Evolutionary conservation across 2,888 invertebrate species (phyloP).

Genomic region (Morpho achilles): DNA sequence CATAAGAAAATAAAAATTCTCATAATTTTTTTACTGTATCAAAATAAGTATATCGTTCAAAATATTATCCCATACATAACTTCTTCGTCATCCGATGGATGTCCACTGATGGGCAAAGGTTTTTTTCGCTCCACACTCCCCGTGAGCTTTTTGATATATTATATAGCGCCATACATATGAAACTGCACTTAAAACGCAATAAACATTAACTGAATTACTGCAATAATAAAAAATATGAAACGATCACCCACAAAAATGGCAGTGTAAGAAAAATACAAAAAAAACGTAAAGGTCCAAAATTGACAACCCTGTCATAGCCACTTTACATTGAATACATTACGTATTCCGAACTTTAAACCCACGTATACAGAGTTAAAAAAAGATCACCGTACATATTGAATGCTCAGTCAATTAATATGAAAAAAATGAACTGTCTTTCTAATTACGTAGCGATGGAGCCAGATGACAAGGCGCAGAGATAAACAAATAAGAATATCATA

Average conservation of each 20-base stretch:
- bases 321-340: slow-evolving; percentile 14
- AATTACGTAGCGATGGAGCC: slow-evolving; percentile 66
- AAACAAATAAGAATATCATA: slow-evolving; percentile 70
- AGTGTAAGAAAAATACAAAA: slow-evolving; percentile 54
- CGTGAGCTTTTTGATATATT: no score
- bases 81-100: no score
- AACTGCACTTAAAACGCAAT: not conserved
- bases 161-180: no score
- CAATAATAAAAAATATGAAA: slow-evolving; percentile 18
- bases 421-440: slow-evolving; percentile 66
- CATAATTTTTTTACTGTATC: no score
- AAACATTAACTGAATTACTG: not conserved
- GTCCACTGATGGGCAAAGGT: no score
- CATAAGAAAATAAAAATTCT: no score
- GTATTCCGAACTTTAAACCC: not conserved
- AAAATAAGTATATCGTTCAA: no score
- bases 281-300: slow-evolving; percentile 39
- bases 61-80: no score
- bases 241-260: slow-evolving; percentile 49
- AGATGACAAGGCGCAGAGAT: slow-evolving; percentile 64
- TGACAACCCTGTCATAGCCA: slow-evolving; percentile 42
- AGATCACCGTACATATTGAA: slow-evolving; percentile 7
- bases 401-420: slow-evolving; percentile 65
- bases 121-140: no score
- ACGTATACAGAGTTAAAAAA: slow-evolving; percentile 18